Evolutionary conservation across 2,797 vertebrate species (phyloP), one percentile per base, ranked within the genome.

Genomic region (Apogon hyalosoma): DNA sequence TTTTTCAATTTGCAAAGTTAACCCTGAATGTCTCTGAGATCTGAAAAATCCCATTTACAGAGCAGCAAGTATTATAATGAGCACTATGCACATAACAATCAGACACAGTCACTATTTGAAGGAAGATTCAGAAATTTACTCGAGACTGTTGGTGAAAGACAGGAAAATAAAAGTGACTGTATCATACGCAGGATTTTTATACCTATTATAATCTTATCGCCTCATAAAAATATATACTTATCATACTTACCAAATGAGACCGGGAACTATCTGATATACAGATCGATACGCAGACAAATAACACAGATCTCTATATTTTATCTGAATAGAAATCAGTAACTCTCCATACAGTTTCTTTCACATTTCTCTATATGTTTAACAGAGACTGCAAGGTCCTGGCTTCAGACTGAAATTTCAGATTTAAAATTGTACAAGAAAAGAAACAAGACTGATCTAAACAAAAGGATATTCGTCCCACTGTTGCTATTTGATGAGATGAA

Each of bases 331-430:
- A 33, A 33, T 33, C 6, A 28, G 24, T 28, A 28, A 28, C 24
- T 28, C 24, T 6, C 24, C 6, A 33, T 4, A 33, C 6, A 33
- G 31, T 33, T 33, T 33, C 6, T 33, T 8, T 33, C 7, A 33
- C 31, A 33, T 33, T 33, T 33, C 7, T 33, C 31, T 33, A 33
- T 33, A 33, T 33, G 7, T 33, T 7, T 33, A 33, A 36, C 33
- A 8, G 33, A 6, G 24, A 24, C 24, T 16, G 13, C 16, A 13
- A 10, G 15, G 14, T 47, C 24, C 31, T 21, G 51, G 52, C 36
- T 12, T 50, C 28, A 41, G 19, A 28, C 15, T 58, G 18, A 63
- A 82, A 73, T 52, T 62, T 7, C 10, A 63, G 41, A 67, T 64
- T 63, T 43, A 57, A 21, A 21, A 21, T 2, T 21, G 19, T 21